Base-by-base conservation (phyloP, 1,140 invertebrate genomes). In the Orchestia grillus region DNA sequence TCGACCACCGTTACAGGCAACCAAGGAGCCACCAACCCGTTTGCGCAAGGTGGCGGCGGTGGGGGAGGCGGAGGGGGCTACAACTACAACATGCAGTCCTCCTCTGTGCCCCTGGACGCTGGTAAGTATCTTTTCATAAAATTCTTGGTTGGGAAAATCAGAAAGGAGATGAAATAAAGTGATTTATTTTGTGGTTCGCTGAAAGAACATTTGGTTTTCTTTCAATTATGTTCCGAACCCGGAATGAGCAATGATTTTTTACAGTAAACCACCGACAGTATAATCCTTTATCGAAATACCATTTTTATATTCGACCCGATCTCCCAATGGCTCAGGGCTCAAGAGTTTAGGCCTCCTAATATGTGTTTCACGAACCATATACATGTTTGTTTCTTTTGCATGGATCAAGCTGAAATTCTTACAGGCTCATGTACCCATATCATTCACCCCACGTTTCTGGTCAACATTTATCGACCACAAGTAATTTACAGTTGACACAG, bases 21-120 rank as follows among this genome's bases (percentile, higher is more conserved):
- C 44, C 95, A 96, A 96, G 96, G 97, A 92, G 97, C 92, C 40
- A 97, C 96, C 28, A 97, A 97, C 95, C 97, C 97, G 15, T 97
- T 97, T 96, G 47, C 97, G 40, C 96, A 97, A 95, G 96, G 97
- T 77, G 96, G 97, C 45, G 96, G 96, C 0, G 96, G 87, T 23
- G 96, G 42, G 36, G 96, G 96, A 77, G 96, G 96, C 57, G 96
- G 96, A 87, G 96, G 96, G 19, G 97, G 97, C 87, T 96, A 96
- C 96, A 96, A 97, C 47, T 96, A 96, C 94, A 95, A 90, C 95
- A 96, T 88, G 42, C 92, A 97, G 40, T 94, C 92, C 0, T 15
- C 43, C 44, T 40, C 23, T 44, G 44, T 45, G 6, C 92, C 92
- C 15, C 92, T 47, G 36, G 92, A 94, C 44, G 43, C 41, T 40